These are phyloP conservation scores for Oreamnos americanus DNA, from an alignment of 2,113 vertebrate species.

Conservation along the genomic window DNA sequence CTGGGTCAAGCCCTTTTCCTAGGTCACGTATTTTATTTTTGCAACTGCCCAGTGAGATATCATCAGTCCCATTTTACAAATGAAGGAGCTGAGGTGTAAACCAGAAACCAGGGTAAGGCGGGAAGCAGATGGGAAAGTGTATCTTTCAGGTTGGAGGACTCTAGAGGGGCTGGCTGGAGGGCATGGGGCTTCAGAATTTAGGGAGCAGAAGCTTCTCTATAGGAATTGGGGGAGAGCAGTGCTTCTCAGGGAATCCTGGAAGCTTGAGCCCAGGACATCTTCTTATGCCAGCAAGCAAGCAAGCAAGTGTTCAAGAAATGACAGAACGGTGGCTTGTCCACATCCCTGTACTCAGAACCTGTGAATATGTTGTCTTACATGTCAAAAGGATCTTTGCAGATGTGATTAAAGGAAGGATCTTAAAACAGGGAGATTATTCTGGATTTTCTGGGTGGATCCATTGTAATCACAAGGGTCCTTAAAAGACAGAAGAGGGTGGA, in stretches of 20 bases:
- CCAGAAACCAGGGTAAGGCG: background rate
- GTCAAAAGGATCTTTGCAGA: background rate
- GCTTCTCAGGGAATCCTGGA: background rate
- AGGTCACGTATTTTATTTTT: background rate
- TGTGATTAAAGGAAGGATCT: background rate
- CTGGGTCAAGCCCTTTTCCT: background rate
- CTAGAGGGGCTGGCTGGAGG: background rate
- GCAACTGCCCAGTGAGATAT: background rate
- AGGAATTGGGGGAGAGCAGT: background rate
- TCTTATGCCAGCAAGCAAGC: background rate
- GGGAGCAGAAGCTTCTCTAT: background rate
- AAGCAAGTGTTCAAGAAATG: background rate
- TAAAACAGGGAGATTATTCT: background rate
- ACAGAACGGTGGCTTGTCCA: background rate
- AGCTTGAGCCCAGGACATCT: background rate
- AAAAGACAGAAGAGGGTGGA: background rate
- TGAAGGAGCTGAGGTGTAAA: background rate
- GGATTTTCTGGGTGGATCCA: background rate
- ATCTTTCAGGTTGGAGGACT: background rate
- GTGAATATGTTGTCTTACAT: background rate
- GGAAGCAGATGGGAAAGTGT: background rate
- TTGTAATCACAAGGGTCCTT: background rate
- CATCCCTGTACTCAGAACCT: background rate
- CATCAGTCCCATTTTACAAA: background rate
- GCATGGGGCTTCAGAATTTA: background rate